Evolutionary conservation across 2,888 invertebrate genomes (phyloP).

Genomic region (Leptinotarsa juncta): DNA sequence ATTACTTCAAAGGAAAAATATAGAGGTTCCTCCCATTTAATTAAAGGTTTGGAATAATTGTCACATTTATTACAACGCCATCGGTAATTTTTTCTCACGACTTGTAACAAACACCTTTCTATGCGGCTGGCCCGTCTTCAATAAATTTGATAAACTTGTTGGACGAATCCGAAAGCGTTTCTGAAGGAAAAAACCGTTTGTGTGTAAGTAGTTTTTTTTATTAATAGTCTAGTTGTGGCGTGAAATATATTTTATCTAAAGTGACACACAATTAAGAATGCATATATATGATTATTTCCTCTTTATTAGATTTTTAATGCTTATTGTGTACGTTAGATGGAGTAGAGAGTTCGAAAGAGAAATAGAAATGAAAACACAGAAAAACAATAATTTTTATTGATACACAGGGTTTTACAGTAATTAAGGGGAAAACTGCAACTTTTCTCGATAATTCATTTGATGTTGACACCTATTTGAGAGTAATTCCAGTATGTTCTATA

Average conservation of each 20-base stretch:
- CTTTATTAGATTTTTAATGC: background rate
- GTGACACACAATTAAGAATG: background rate
- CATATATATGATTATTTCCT: background rate
- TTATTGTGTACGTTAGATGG: background rate
- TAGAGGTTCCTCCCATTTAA: no score
- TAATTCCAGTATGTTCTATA: background rate
- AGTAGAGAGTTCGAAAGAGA: background rate
- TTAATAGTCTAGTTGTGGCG: background rate
- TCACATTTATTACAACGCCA: background rate
- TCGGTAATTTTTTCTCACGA: background rate
- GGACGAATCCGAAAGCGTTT: background rate
- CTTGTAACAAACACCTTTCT: background rate
- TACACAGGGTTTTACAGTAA: background rate
- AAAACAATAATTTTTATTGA: background rate
- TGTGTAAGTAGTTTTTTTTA: background rate
- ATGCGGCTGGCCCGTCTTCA: background rate
- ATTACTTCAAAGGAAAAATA: no score
- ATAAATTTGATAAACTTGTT: background rate
- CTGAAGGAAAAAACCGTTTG: background rate
- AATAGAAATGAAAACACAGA: constrained; percentile 1
- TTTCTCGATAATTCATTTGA: no score
- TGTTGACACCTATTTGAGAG: background rate
- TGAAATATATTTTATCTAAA: background rate
- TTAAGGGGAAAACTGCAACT: background rate
- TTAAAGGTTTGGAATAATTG: background rate